Evolutionary conservation across 2,113 vertebrate genomes (phyloP), one percentile per base, ranked within the genome.

Genomic region (Cephalopterus ornatus): DNA sequence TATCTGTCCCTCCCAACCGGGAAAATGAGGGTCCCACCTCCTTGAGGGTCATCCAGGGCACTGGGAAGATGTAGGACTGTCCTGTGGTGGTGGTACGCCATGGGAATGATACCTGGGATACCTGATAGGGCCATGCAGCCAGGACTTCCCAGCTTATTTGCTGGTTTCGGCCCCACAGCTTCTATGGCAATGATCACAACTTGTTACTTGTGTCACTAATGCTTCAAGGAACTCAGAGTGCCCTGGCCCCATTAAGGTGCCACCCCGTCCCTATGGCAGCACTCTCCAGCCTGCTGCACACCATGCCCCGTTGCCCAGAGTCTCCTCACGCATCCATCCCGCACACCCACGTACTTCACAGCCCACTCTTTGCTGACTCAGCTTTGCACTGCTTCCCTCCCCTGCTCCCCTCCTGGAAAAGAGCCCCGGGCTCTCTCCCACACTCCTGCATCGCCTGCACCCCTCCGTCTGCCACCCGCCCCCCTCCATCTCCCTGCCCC

Each of bases 321-420:
- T 17, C 41, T 41, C 35, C 47, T 47, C 47, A 41, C 20, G 23
- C 47, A 35, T 44, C 30, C 18, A 23, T 24, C 23, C 37, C 1
- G 2, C 1, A 3, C 23, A 53, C 11, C 22, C 63, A 32, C 3
- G 0, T 15, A 21, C 26, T 33, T n/a, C n/a, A n/a, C n/a, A n/a
- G n/a, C n/a, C n/a, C n/a, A n/a, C n/a, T n/a, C n/a, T n/a, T 19
- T 39, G 30, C 49, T 19, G 33, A 6, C 9, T 14, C n/a, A 67
- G 22, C 65, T 58, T 37, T 52, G 32, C 5, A 1, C 28, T 49
- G 18, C 3, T 8, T 14, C 16, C 26, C 18, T 16, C 8, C 14
- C 20, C 42, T 2, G 12, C 17, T 21, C 19, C 30, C 35, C n/a
- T 12, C 59, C 33, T 32, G 71, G n/a, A n/a, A n/a, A n/a, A n/a